These are phyloP conservation scores for Calephelis virginiensis DNA, from an alignment of 1,140 invertebrate genomes.

Conservation along the genomic window DNA sequence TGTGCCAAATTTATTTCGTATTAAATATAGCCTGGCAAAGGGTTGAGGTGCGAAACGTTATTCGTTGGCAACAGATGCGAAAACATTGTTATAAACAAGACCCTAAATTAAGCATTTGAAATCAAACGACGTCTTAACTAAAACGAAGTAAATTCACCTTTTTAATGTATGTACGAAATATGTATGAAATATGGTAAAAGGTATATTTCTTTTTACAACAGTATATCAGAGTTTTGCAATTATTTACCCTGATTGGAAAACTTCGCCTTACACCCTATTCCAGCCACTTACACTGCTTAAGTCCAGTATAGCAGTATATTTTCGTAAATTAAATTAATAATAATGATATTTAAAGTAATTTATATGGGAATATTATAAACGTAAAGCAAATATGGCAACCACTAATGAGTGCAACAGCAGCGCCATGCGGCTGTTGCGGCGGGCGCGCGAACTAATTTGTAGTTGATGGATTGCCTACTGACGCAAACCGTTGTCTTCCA, in stretches of 20 bases:
- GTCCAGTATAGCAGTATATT: no score
- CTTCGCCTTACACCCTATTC: no score
- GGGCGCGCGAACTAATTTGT: constrained; percentile 65
- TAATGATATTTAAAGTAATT: constrained; percentile 28
- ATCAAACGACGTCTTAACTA: neutral
- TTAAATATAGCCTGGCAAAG: constrained; percentile 55
- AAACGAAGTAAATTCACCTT: neutral
- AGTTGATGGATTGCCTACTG: constrained; percentile 59
- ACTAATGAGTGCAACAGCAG: constrained; percentile 72
- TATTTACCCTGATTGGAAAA: no score
- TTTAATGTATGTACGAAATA: neutral
- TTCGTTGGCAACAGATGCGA: constrained; percentile 41
- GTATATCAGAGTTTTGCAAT: no score
- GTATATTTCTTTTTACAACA: no score
- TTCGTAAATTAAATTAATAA: no score
- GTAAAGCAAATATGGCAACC: constrained; percentile 42
- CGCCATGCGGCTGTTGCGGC: constrained; percentile 59
- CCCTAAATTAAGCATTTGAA: constrained; percentile 24
- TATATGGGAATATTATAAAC: constrained; percentile 46
- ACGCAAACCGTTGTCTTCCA: constrained; percentile 25
- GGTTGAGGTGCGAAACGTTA: constrained; percentile 63
- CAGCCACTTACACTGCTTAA: no score
- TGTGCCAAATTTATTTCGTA: constrained; percentile 63
- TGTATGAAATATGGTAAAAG: no score
- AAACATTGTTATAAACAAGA: constrained; percentile 36